Base-by-base conservation (phyloP, 2,888 invertebrate genomes). In the Synanthedon vespiformis region DNA sequence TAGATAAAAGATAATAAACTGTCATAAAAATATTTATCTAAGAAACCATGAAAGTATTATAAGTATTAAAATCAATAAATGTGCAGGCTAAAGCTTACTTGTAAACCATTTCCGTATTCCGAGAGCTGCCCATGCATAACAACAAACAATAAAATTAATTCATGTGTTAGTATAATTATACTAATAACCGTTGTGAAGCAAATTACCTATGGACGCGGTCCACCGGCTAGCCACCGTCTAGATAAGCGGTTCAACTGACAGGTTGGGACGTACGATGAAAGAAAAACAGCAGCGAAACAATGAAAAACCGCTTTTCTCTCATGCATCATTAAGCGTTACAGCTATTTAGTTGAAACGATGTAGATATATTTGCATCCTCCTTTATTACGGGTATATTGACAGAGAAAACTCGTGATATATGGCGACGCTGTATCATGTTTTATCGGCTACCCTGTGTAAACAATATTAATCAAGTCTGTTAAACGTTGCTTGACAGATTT, bases 321-420 rank as follows among this genome's bases (percentile, higher is more conserved):
- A 64, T 60, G 65, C 65, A 60, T 66, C 61, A 69, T 64, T 61
- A 58, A 59, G 47, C 58, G 50, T 50, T 53, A 52, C 53, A 52
- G 57, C 40, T 48, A 48, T 48, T 48, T 22, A 22, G 48, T 16
- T 11, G 16, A 48, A 12, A 48, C 16, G 48, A 18, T 13, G 51
- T 50, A 27, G n/a, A 34, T 40, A 16, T 14, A 48, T 53, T 53
- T 55, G 53, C 53, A 56, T 56, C 52, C 50, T 22, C n/a, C 50
- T 34, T 48, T 22, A 40, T 11, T 47, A 27, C 40, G 48, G 50
- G 11, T 22, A 27, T 27, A 52, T 41, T 56, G 55, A 56, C 55
- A 56, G 55, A 49, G 54, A 56, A 53, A 56, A 48, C 48, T 48
- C 18, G 18, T 48, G 48, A 48, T 48, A 12, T 16, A 48, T 48